Evolutionary conservation across 2,113 vertebrate species (phyloP).

Genomic region (Heterochromis multidens): DNA sequence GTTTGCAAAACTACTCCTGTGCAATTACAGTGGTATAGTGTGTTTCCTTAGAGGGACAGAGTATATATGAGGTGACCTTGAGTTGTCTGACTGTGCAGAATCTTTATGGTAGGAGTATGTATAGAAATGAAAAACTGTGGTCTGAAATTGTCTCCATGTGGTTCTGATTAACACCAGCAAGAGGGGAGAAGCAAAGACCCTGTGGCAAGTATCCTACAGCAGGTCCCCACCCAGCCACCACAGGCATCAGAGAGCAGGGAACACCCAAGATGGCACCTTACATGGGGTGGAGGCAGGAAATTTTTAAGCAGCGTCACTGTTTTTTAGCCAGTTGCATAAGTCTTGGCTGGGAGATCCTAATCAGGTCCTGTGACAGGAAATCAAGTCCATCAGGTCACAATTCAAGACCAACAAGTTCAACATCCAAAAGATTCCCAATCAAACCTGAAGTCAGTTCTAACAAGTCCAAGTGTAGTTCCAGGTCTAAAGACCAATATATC

Average conservation of each 20-base stretch:
- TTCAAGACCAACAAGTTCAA: neutral
- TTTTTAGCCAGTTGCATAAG: neutral
- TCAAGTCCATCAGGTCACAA: neutral
- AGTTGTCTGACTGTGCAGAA: constrained; percentile 16
- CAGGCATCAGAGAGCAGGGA: constrained; percentile 17
- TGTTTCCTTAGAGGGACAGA: constrained; percentile 3
- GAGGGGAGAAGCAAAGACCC: neutral
- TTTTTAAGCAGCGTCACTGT: neutral
- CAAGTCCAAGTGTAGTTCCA: neutral
- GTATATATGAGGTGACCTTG: constrained; percentile 42
- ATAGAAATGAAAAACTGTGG: constrained; percentile 3
- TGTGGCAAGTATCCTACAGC: constrained; percentile 24
- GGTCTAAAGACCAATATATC: neutral
- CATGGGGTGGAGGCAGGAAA: neutral
- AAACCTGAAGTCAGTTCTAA: neutral
- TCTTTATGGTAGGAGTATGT: neutral
- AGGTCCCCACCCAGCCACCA: constrained; percentile 29
- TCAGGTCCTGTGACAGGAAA: neutral
- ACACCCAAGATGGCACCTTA: constrained; percentile 38
- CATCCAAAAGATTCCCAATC: neutral
- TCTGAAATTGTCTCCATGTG: constrained; percentile 48
- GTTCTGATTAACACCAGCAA: constrained; percentile 26
- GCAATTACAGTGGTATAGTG: constrained; percentile 42
- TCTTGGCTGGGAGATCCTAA: neutral
- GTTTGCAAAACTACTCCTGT: constrained; percentile 6